Evolutionary conservation across 1,140 invertebrate species (phyloP), one percentile per base, ranked within the genome.

Genomic region (Asbolus verrucosus): DNA sequence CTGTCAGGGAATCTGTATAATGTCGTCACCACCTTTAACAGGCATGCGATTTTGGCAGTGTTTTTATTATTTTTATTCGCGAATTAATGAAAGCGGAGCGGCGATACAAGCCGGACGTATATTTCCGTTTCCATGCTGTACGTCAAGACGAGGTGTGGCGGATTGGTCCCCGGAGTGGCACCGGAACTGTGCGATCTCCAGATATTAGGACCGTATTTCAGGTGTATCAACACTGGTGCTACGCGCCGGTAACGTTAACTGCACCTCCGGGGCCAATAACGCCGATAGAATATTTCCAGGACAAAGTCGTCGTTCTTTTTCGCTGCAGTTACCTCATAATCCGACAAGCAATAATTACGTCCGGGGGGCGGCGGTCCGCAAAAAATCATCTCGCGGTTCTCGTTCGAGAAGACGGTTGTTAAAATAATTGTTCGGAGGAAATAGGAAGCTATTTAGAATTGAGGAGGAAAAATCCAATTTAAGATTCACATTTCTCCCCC

Each of bases 401-500:
- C 11, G 33, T 36, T 36, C 33, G 6, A 3, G 33, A 11, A 36
- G 19, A 19, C 61, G 61, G 11, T 19, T 38, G 14, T 63, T 63
- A 39, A 63, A 63, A 41, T 63, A 63, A 63, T 63, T 63, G 61
- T 41, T 41, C 39, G 9, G 2, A 30, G 13, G 50, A 67, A 66
- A 71, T 71, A 46, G 69, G 63, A 43, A 61, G 69, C 62, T 46
- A 67, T 60, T 71, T 71, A 50, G 54, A 65, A 71, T 61, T 67
- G 65, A 62, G 68, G 36, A 70, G 60, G 71, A 73, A 73, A 73
- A 73, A 73, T 73, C 71, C 71, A 73, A 73, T 73, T 73, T 73
- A 70, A 73, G 71, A 73, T 70, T 73, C 71, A 62, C 68, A 73
- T 61, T 68, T 65, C 70, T 70, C 66, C 60, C 66, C 65, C 33